Base-by-base conservation (phyloP, 92 coral and sea anemone genomes). In the Porites cylindrica region DNA sequence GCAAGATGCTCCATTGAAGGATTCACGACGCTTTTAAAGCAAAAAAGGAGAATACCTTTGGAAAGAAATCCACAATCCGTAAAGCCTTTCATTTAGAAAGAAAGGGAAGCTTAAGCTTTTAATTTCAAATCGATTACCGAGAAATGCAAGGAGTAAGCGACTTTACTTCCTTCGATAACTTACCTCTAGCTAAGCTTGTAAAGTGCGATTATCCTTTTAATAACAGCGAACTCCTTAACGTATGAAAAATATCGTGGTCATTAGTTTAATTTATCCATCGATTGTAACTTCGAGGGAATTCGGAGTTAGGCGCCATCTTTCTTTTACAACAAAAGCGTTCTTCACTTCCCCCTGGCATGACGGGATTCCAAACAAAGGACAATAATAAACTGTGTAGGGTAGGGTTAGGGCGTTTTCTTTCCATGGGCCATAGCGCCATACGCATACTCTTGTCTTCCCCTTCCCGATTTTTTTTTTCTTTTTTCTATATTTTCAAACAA, bases 241-340 rank as follows among this genome's bases (percentile, higher is more conserved):
- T 61, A 26, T 20, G 23, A 12, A 32, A 17, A 74, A 53, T 10
- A 18, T 23, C 18, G 1, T 61, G 4, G 18, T 20, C 62, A 64
- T 10, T 72, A 38, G 47, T 52, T 72, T 23, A 23, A 23, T 23
- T 69, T 50, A 50, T 72, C 77, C 16, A 26, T 53, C 61, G 61
- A n/a, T n/a, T 18, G 43, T 17, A 62, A 64, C 50, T 78, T 78
- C 72, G 56, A 70, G 71, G 70, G 71, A 78, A 62, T 32, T 32
- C 19, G n/a, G 38, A 4, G 71, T 23, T 61, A 32, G 56, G 72
- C 82, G 71, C 82, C 82, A 78, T 78, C 1, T 32, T 8, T 32
- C 10, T 61, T 53, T 26, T 78, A 12, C 18, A 29, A 38, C 82
- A n/a, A 17, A 29, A 61, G 70, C 82, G 70, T 61, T 58, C 32